Evolutionary conservation across 1,140 invertebrate genomes (phyloP), one percentile per base, ranked within the genome.

Genomic region (Conus betulinus): DNA sequence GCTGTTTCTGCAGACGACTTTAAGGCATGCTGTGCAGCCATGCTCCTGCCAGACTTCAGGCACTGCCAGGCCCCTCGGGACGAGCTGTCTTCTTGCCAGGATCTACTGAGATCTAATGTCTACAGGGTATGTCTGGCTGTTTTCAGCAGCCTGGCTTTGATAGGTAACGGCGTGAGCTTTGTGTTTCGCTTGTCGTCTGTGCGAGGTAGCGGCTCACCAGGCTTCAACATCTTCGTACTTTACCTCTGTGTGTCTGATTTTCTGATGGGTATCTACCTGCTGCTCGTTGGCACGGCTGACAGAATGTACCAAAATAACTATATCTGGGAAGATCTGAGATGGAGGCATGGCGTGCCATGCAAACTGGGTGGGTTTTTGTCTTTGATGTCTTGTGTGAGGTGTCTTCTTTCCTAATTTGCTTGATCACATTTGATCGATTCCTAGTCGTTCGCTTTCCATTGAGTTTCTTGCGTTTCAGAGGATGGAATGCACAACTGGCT

Each of bases 11-110:
- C 90, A 1, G 89, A 91, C 25, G 85, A 85, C 8, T 91, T 76
- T 63, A 86, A 67, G 25, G 51, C 91, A 20, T 92, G 91, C 86
- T 92, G 91, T 87, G 53, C 78, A 17, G 83, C 82, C 11, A 67
- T 87, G 25, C 71, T 63, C 3, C 84, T 83, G 11, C 60, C 60
- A 20, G 60, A 20, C n/a, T 71, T 84, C 15, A 84, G 90, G 52
- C 88, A 90, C 17, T 92, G 91, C 83, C 63, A 79, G 15, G 88
- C 90, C 0, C 88, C 87, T n/a, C 7, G 17, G 60, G 71, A 74
- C n/a, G 71, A 74, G 71, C 8, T 74, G n/a, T 74, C 71, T 20
- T 74, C 71, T 74, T 74, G 71, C 71, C 71, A 23, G n/a, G 71
- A 74, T 74, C 71, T 74, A 8, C 71, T 74, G 17, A 20, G 71